These are phyloP conservation scores for Trogon melanurus DNA, from an alignment of 2,113 vertebrate genomes.

Conservation along the genomic window DNA sequence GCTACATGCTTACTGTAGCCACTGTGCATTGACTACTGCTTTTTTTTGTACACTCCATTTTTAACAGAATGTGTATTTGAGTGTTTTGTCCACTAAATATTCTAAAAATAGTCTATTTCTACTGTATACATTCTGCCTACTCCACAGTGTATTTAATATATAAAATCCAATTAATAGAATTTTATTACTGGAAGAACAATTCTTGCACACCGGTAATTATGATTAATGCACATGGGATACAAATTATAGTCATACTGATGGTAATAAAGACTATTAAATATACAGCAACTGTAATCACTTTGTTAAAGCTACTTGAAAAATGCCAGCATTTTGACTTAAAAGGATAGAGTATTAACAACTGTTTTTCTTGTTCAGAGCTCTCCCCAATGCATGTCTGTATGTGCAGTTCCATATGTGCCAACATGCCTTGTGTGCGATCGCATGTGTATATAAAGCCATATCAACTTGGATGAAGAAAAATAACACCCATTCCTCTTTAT, in stretches of 20 bases:
- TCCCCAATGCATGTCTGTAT: background rate
- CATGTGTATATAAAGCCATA: background rate
- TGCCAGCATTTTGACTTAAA: background rate
- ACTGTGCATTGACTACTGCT: background rate
- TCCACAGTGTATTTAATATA: background rate
- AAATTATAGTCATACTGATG: background rate
- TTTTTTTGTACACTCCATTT: background rate
- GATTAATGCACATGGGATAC: background rate
- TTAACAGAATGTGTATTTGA: background rate
- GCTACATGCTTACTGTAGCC: fast-evolving
- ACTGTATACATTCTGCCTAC: background rate
- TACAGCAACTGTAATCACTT: background rate
- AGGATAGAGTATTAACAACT: background rate
- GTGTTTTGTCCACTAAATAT: background rate
- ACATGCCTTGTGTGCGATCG: background rate
- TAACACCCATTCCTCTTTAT: background rate
- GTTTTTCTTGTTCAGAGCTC: background rate
- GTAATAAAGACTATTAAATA: background rate
- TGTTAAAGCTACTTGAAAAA: background rate
- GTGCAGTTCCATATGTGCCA: background rate
- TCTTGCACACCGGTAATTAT: background rate
- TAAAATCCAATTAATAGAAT: background rate
- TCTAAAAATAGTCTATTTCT: background rate
- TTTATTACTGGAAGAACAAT: background rate
- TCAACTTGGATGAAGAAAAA: background rate